phyloP scores from a whole-genome alignment of 92 coral and sea anemone species.

The Palythoa caribaeorum region DNA sequence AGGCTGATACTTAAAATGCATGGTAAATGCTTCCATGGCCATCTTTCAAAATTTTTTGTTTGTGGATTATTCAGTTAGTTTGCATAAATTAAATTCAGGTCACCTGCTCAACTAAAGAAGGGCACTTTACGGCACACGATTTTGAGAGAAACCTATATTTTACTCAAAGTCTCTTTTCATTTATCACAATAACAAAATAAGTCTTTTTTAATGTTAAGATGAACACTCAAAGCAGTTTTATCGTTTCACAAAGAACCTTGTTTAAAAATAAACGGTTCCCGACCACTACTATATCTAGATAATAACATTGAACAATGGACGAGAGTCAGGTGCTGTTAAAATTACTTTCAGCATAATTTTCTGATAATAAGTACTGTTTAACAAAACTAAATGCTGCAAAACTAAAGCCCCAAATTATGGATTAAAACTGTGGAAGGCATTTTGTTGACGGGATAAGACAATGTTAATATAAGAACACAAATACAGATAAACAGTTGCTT shows the following conservation, averaged over 20 bases:
- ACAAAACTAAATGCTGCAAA: background rate
- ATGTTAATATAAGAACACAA: constrained; percentile 14
- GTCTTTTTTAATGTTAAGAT: background rate
- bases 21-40: constrained; percentile 21
- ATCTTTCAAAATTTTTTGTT: background rate
- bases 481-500: constrained; percentile 38
- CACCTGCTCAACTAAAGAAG: constrained; percentile 35
- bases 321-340: background rate
- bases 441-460: background rate
- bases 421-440: background rate
- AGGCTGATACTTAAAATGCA: constrained; percentile 10
- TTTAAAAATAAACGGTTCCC: background rate
- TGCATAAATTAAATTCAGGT: constrained; percentile 69
- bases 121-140: constrained; percentile 26
- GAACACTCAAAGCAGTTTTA: background rate
- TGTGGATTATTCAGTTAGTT: constrained; percentile 36
- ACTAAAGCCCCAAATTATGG: background rate
- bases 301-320: background rate
- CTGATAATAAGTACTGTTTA: background rate
- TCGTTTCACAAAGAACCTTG: background rate
- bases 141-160: background rate
- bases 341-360: background rate
- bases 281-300: background rate
- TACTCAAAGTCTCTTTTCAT: background rate
- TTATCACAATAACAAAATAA: background rate